Percentiles rank a stretch among this genome's conserved stretches.
Conservation (phyloP, 2,888 invertebrate genomes). For the Glomeris marginata region DNA sequence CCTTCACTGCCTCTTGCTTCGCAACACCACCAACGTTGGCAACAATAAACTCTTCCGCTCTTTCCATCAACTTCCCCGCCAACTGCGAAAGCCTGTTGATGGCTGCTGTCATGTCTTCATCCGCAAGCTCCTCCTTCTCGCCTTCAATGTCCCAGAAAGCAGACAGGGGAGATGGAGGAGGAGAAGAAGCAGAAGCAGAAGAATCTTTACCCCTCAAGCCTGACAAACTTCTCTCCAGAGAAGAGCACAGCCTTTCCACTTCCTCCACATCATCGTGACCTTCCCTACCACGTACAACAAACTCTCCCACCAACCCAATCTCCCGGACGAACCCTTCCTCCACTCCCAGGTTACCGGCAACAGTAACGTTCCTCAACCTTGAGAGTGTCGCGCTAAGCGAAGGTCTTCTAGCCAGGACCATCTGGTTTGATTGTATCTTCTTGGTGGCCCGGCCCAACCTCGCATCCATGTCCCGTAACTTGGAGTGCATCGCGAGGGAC, state of each 20-base stretch:
- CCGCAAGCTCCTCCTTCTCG: slow-evolving; percentile 37
- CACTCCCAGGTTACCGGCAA: too few relatives aligned
- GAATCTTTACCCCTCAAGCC: too few relatives aligned
- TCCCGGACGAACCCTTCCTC: background rate
- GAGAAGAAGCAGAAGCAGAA: too few relatives aligned
- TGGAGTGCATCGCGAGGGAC: too few relatives aligned
- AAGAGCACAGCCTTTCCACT: too few relatives aligned
- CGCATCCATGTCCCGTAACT: slow-evolving; percentile 13
- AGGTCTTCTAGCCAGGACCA: too few relatives aligned
- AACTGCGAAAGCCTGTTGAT: slow-evolving; percentile 15
- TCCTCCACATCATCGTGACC: too few relatives aligned
- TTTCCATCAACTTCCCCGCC: slow-evolving; percentile 21
- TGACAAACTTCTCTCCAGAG: slow-evolving; percentile 48
- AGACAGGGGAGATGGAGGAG: slow-evolving; percentile 33
- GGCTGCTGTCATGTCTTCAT: slow-evolving; percentile 22
- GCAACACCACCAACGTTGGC: background rate
- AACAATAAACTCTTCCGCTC: slow-evolving; percentile 15
- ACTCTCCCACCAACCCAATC: slow-evolving; percentile 22
- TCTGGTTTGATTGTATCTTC: slow-evolving; percentile 43
- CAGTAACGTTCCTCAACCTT: too few relatives aligned
- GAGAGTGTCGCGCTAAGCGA: too few relatives aligned
- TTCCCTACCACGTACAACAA: slow-evolving; percentile 16
- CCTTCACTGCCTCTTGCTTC: background rate
- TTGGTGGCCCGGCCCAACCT: slow-evolving; percentile 36
- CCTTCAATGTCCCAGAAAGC: slow-evolving; percentile 60